Percentiles rank a stretch among this genome's conserved stretches.
Conservation (phyloP, 2,113 vertebrate genomes). For the Salvator merianae region DNA sequence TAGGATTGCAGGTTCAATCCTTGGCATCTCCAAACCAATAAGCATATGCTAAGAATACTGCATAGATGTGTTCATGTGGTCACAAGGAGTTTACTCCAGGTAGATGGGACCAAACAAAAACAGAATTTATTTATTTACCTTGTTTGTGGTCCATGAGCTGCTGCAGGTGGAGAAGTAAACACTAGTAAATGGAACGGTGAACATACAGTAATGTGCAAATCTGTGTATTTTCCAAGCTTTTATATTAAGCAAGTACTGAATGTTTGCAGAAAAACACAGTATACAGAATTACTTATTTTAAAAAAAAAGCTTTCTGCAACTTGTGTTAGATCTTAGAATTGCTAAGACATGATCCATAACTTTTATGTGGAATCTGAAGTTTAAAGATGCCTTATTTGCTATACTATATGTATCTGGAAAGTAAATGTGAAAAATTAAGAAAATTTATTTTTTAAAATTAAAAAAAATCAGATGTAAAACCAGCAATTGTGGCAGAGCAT, state of each 20-base stretch:
- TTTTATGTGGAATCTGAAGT: conserved; percentile 23
- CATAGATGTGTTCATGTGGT: too few relatives aligned
- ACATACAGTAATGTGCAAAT: not conserved
- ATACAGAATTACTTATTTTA: not conserved
- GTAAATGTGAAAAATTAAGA: conserved; percentile 43
- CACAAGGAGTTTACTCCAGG: too few relatives aligned
- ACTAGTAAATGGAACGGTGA: not conserved
- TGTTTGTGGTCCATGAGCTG: not conserved
- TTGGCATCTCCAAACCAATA: too few relatives aligned
- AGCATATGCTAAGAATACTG: too few relatives aligned
- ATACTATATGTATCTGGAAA: conserved; percentile 20
- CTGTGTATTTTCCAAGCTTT: not conserved
- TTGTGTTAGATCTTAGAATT: conserved; percentile 27
- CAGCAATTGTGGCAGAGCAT: conserved; percentile 13
- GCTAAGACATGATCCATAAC: not conserved
- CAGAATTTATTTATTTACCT: too few relatives aligned
- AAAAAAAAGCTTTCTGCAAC: not conserved
- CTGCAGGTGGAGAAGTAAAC: not conserved
- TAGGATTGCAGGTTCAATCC: too few relatives aligned
- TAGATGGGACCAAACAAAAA: too few relatives aligned
- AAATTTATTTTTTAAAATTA: conserved; percentile 29
- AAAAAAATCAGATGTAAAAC: conserved; percentile 37
- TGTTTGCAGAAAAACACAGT: not conserved
- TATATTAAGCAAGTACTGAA: conserved; percentile 6
- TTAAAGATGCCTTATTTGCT: conserved; percentile 53